Conservation (phyloP, 2,888 invertebrate species). For the Neoitamus cyanurus region DNA sequence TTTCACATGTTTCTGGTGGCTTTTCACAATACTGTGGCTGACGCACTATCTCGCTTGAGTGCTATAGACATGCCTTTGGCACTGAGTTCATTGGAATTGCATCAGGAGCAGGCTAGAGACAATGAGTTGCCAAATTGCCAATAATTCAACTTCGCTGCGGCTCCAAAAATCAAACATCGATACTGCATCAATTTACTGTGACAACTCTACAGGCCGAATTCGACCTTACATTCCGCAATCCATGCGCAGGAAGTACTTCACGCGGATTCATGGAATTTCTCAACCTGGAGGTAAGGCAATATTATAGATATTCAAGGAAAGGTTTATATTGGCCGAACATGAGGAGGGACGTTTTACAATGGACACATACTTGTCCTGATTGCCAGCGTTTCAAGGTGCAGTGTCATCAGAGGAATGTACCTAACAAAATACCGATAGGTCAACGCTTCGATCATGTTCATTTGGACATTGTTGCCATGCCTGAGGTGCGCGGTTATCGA, state of each 20-base stretch:
- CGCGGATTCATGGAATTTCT: slow-evolving; percentile 48
- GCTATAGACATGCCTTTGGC: not conserved
- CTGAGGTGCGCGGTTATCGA: slow-evolving; percentile 32
- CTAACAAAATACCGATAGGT: not conserved
- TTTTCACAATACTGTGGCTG: slow-evolving; percentile 8
- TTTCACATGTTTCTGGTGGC: not conserved
- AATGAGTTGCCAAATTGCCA: not conserved
- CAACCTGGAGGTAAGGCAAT: slow-evolving; percentile 54
- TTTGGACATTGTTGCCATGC: not conserved
- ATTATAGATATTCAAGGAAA: slow-evolving; percentile 42
- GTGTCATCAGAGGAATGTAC: not conserved
- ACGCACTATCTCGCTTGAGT: not conserved
- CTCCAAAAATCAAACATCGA: not conserved
- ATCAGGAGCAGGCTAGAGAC: not conserved
- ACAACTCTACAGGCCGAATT: not conserved
- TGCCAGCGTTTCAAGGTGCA: slow-evolving; percentile 41
- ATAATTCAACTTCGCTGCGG: not conserved
- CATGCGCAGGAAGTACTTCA: not conserved
- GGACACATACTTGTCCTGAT: not conserved
- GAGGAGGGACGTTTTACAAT: slow-evolving; percentile 49
- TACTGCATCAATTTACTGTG: not conserved
- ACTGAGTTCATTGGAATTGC: not conserved
- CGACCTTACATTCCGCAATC: not conserved
- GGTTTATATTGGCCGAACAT: slow-evolving; percentile 54
- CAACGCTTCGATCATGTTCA: slow-evolving; percentile 33